A percentile compares a stretch with the other conserved stretches of the same genome.
Evolutionary conservation across 2,113 vertebrate genomes (phyloP).

Genomic region (Lagenorhynchus albirostris): DNA sequence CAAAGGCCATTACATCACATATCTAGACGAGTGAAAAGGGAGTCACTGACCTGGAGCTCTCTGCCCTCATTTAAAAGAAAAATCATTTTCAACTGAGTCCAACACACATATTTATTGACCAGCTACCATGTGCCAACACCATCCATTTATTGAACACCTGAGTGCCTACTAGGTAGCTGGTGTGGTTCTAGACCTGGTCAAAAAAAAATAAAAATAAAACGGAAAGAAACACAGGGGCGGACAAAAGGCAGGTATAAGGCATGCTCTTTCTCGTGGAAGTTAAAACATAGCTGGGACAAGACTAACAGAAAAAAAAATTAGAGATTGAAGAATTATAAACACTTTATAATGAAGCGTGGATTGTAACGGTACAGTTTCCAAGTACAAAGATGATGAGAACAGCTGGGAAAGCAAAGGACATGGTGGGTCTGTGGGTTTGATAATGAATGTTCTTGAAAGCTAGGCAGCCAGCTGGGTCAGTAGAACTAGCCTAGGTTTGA

Average conservation of each 20-base stretch:
- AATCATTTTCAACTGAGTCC: conserved; percentile 27
- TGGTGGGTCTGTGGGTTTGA: background rate
- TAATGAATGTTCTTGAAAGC: background rate
- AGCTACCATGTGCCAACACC: background rate
- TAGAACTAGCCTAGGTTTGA: background rate
- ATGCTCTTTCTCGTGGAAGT: background rate
- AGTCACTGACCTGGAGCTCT: background rate
- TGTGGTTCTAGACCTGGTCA: background rate
- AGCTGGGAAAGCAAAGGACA: background rate
- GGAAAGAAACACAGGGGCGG: background rate
- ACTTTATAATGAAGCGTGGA: background rate
- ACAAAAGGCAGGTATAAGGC: background rate
- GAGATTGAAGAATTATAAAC: conserved; percentile 15
- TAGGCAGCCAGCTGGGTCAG: background rate
- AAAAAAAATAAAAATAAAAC: background rate
- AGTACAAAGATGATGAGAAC: background rate
- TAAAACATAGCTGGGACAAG: background rate
- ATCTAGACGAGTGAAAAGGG: background rate
- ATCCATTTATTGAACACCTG: background rate
- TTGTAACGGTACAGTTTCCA: background rate
- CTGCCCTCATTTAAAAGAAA: conserved; percentile 23
- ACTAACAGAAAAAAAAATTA: background rate
- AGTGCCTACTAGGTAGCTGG: background rate
- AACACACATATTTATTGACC: conserved; percentile 40
- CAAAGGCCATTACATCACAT: conserved; percentile 8